Evolutionary conservation across 2,888 invertebrate species (phyloP), one percentile per base, ranked within the genome.

Genomic region (Amblyjoppa proteus): DNA sequence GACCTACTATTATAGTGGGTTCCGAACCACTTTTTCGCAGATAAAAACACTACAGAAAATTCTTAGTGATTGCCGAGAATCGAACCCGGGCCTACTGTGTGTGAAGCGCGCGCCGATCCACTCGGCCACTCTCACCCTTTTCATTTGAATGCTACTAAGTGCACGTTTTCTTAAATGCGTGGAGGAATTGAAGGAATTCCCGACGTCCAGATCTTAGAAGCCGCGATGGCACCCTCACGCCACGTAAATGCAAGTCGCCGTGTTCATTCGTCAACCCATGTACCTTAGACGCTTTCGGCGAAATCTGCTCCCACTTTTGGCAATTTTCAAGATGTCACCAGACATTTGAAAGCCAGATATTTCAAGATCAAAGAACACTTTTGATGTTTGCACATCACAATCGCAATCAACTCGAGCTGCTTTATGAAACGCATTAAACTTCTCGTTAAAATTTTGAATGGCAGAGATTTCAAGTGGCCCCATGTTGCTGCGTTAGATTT

Each of bases 331-430:
- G 51, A 80, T 51, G 68, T 83, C 68, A 16, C 69, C 20, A 16
- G 80, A 38, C n/a, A 5, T 51, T 25, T 13, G 49, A 77, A 84
- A 49, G 16, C 75, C 79, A 2, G 84, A 68, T 2, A 75, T 80
- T 49, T 80, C 84, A 13, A 84, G 49, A 56, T 80, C 84, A 56
- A 84, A 80, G 73, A 16, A 83, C n/a, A 34, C 49, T 49, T 38
- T 51, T 38, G 16, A 45, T 28, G 38, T 70, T 75, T 53, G 58
- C 58, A 34, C 4, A 31, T 31, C 79, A 49, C 45, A 11, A 49
- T 20, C 20, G 20, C 20, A 20, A 20, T 31, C 66, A 73, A 13
- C 41, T n/a, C 13, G n/a, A 31, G 38, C 31, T 20, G 68, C 20
- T 38, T 73, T 56, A 61, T 61, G 34, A 64, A 68, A 34, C 45